phyloP scores from a whole-genome alignment of 1,140 invertebrate genomes.

The Rhopalosiphum padi region DNA sequence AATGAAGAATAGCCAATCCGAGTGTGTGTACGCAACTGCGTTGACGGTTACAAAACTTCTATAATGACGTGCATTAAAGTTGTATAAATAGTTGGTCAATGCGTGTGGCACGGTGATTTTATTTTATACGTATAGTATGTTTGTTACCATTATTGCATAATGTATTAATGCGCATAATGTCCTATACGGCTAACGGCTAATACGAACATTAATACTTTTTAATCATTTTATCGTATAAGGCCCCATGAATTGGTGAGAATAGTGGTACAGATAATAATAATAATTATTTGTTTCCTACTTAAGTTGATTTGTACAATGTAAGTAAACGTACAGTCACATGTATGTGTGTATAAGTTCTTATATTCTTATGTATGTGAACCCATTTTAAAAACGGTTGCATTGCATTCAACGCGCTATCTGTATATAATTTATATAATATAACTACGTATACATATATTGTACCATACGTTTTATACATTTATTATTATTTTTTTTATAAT shows the following conservation, averaged over 20 bases:
- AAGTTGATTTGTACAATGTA: not conserved
- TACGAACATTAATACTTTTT: not conserved
- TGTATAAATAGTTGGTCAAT: not conserved
- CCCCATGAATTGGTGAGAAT: not conserved
- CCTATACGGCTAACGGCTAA: not conserved
- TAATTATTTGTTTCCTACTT: not conserved
- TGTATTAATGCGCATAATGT: not conserved
- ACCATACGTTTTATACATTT: not conserved
- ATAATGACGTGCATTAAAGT: conserved; percentile 12
- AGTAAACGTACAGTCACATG: not conserved
- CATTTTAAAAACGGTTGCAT: not conserved
- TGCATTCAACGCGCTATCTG: not conserved
- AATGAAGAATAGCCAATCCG: not conserved
- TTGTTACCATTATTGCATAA: conserved; percentile 19
- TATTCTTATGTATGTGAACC: not conserved
- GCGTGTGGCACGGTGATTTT: not conserved
- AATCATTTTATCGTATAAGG: not conserved
- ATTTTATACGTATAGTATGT: conserved; percentile 6
- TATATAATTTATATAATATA: not conserved
- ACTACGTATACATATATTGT: not conserved
- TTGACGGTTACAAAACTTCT: conserved; percentile 34
- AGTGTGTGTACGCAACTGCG: not conserved
- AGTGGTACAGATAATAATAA: not conserved
- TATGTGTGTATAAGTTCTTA: not conserved
- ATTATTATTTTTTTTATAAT: not conserved